Evolutionary conservation across 2,113 vertebrate genomes (phyloP).

Genomic region (Bostrychus sinensis): DNA sequence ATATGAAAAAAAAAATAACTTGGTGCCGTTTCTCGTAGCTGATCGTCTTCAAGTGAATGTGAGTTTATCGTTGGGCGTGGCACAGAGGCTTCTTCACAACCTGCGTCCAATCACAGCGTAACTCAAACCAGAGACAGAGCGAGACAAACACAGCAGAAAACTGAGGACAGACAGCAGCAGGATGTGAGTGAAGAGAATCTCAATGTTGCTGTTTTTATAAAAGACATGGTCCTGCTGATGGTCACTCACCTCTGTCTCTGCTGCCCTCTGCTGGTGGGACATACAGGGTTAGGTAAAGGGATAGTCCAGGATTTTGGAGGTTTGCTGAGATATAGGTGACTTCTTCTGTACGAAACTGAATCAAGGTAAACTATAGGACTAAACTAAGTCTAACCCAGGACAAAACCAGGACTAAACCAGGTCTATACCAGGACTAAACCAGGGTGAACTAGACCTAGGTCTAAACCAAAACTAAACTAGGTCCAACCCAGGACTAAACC

Average conservation of each 20-base stretch:
- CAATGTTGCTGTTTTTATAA: not conserved
- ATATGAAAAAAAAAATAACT: not conserved
- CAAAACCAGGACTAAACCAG: too few species aligned
- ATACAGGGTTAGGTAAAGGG: too few species aligned
- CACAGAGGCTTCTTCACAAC: not conserved
- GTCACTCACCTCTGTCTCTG: conserved; percentile 2
- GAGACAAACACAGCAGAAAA: conserved; percentile 1
- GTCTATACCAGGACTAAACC: too few species aligned
- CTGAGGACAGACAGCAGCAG: not conserved
- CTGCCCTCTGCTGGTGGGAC: not conserved
- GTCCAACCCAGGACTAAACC: too few species aligned
- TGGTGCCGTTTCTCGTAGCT: not conserved
- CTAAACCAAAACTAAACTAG: too few species aligned
- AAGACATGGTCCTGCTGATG: not conserved
- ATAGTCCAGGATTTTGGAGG: too few species aligned
- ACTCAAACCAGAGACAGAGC: not conserved
- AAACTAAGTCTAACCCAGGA: too few species aligned
- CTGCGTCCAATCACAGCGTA: not conserved
- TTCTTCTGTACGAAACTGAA: too few species aligned
- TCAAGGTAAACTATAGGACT: too few species aligned
- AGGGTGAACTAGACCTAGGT: too few species aligned
- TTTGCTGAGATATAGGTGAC: too few species aligned
- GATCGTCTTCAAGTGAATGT: conserved; percentile 1
- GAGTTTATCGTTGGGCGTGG: not conserved
- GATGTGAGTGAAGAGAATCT: not conserved